phyloP scores from a whole-genome alignment of 1,140 invertebrate genomes.

The Pararge aegeria region DNA sequence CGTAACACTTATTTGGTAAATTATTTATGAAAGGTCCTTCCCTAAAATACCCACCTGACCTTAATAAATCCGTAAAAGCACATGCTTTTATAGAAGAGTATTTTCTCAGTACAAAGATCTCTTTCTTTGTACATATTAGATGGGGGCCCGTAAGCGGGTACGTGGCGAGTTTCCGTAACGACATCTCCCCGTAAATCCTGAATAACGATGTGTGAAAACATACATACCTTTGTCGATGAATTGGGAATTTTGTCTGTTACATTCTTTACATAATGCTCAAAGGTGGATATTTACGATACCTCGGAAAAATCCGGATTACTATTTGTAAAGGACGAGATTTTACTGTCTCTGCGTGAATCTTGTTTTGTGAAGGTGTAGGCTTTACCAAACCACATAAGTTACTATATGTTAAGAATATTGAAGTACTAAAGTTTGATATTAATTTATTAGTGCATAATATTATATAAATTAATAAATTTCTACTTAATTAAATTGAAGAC shows the following conservation, averaged over 20 bases:
- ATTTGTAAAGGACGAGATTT: constrained; percentile 12
- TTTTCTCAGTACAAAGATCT: constrained; percentile 50
- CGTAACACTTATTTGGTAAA: constrained; percentile 46
- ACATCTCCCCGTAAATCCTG: constrained; percentile 50
- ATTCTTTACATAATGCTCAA: constrained; percentile 34
- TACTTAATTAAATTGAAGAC: too few relatives aligned
- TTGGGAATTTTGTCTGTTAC: constrained; percentile 34
- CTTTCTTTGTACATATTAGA: constrained; percentile 71
- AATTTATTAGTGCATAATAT: too few relatives aligned
- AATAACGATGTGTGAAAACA: constrained; percentile 59
- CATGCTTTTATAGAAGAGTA: constrained; percentile 52
- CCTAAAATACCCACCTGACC: constrained; percentile 46
- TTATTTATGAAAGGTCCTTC: constrained; percentile 61
- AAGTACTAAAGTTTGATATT: too few relatives aligned
- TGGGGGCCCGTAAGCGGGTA: constrained; percentile 44
- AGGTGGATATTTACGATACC: constrained; percentile 14
- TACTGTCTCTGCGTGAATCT: background rate
- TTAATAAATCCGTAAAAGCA: constrained; percentile 52
- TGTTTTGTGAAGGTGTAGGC: background rate
- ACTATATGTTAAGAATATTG: too few relatives aligned
- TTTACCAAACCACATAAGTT: background rate
- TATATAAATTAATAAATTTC: too few relatives aligned
- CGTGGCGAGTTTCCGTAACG: constrained; percentile 54
- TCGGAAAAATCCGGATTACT: constrained; percentile 7
- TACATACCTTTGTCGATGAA: constrained; percentile 44